Evolutionary conservation across 2,888 invertebrate species (phyloP).

Genomic region (Idaea straminata): DNA sequence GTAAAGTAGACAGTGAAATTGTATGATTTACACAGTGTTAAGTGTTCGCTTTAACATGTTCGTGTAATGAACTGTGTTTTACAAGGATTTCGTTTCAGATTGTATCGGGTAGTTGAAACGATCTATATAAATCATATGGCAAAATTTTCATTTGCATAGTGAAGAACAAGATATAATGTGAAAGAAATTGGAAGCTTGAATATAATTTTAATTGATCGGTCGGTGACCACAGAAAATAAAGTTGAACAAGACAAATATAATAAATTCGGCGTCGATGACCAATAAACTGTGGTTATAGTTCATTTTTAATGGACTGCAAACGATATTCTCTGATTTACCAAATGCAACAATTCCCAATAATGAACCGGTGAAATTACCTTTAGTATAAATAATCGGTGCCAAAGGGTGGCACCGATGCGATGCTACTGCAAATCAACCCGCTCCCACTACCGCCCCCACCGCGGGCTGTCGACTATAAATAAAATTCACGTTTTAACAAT

Average conservation of each 20-base stretch:
- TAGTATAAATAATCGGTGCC: slow-evolving; percentile 78
- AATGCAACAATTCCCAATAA: slow-evolving; percentile 78
- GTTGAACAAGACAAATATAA: slow-evolving; percentile 23
- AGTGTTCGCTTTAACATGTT: slow-evolving; percentile 57
- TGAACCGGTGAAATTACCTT: slow-evolving; percentile 77
- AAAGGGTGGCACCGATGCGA: slow-evolving; percentile 76
- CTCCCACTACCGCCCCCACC: slow-evolving; percentile 49
- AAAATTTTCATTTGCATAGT: not conserved
- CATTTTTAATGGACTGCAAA: slow-evolving; percentile 75
- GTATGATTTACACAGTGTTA: slow-evolving; percentile 60
- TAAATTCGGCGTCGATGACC: slow-evolving; percentile 14
- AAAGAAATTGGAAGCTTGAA: not conserved
- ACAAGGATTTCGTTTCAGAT: slow-evolving; percentile 31
- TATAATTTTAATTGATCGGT: not conserved
- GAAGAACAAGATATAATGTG: not conserved
- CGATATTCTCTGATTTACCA: slow-evolving; percentile 68
- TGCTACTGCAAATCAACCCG: slow-evolving; percentile 76
- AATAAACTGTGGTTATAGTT: slow-evolving; percentile 35
- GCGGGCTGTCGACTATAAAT: slow-evolving; percentile 77
- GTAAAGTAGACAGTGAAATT: slow-evolving; percentile 55
- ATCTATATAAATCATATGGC: slow-evolving; percentile 4
- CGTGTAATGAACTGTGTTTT: slow-evolving; percentile 35
- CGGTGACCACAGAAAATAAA: not conserved
- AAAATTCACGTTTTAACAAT: slow-evolving; percentile 81
- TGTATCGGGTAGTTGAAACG: slow-evolving; percentile 19